Evolutionary conservation across 2,888 invertebrate genomes (phyloP).

Genomic region (Cancer borealis): DNA sequence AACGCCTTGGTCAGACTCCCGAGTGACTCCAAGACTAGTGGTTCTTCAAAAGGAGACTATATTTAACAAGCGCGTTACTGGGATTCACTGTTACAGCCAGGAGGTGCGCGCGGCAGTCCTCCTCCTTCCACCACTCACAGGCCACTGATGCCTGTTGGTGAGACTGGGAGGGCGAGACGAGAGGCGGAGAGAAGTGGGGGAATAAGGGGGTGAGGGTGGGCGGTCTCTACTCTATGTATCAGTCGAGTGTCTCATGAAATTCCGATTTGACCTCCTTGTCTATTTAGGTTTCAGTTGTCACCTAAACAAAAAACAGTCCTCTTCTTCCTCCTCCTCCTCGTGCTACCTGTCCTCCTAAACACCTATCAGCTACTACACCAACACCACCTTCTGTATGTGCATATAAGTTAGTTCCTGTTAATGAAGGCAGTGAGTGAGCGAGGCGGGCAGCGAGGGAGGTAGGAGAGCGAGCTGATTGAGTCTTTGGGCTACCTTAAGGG

Average conservation of each 20-base stretch:
- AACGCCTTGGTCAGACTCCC: background rate
- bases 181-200: background rate
- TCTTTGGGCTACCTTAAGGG: background rate
- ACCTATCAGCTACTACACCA: background rate
- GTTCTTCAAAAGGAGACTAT: background rate
- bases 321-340: background rate
- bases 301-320: background rate
- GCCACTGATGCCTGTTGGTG: background rate
- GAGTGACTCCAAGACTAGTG: background rate
- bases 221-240: background rate
- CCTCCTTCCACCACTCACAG: background rate
- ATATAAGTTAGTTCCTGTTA: background rate
- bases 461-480: background rate
- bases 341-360: background rate
- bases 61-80: background rate
- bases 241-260: conserved; percentile 20
- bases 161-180: background rate
- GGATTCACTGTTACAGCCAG: background rate
- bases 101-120: background rate
- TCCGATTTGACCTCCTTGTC: background rate
- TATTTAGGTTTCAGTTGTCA: background rate
- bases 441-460: background rate
- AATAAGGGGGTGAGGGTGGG: background rate
- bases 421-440: background rate
- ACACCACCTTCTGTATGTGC: background rate